Conservation (phyloP, 2,797 vertebrate genomes). For the Eulemur coronatus region DNA sequence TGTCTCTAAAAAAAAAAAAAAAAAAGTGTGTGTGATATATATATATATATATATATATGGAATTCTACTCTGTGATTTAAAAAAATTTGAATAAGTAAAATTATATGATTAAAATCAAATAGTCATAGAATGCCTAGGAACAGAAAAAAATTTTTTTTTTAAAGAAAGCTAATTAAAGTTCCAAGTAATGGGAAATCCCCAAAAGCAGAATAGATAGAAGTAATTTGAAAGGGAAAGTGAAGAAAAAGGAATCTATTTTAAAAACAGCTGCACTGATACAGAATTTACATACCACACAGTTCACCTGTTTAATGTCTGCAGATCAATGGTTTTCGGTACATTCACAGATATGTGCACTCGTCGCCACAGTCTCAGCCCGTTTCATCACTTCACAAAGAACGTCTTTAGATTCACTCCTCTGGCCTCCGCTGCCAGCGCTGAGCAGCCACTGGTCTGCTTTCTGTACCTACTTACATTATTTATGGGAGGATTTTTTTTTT, state of each 20-base stretch:
- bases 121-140: background rate
- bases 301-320: background rate
- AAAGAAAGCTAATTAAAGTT: background rate
- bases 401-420: too few relatives aligned
- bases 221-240: background rate
- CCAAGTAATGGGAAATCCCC: background rate
- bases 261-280: background rate
- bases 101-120: background rate
- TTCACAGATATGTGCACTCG: accelerated
- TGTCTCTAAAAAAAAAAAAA: background rate
- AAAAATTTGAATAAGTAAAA: background rate
- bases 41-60: background rate
- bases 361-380: background rate
- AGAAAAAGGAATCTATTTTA: background rate
- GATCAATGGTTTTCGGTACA: background rate
- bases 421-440: background rate
- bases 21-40: background rate
- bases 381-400: background rate
- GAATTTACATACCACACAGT: background rate
- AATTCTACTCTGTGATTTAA: background rate
- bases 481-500: background rate
- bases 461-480: background rate
- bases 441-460: background rate
- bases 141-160: background rate
- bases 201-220: background rate